Evolutionary conservation across 2,888 invertebrate genomes (phyloP), one percentile per base, ranked within the genome.

Genomic region (Perizoma affinitatum): DNA sequence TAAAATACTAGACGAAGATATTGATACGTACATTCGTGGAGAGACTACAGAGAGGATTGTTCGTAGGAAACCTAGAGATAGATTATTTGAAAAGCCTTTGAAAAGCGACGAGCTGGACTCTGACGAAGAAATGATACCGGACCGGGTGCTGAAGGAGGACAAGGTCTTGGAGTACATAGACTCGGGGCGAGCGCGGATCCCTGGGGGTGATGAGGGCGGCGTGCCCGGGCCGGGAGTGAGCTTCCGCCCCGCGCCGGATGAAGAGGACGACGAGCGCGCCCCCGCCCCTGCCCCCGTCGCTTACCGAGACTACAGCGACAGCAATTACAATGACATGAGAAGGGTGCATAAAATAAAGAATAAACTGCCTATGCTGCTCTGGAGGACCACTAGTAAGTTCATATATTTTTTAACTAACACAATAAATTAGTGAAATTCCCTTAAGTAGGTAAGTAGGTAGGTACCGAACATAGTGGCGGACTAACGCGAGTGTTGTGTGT

Each of bases 401-500:
- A 42, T 42, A 34, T 22, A 22, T 22, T 22, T 22, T 22, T 22
- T 22, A 22, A 22, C 22, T 22, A 22, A 22, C 10, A 47, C 6
- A 47, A 35, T 9, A 11, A 43, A 10, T 10, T n/a, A 22, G 22
- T 22, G 22, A 22, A 22, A 38, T 38, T 38, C 5, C 38, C 38
- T 4, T 38, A 45, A 4, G 38, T 38, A 1, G 7, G 38, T 38
- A 38, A 38, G 38, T 38, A 38, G 38, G 7, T 38, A 5, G 5
- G 7, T 38, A 22, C 22, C 22, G 22, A 22, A 22, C 22, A 22
- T 22, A 22, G 22, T 22, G 22, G 22, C 22, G 22, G 55, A 66
- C 67, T 87, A 89, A 88, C 78, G 58, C 71, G 76, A 78, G 76
- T 78, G 79, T 88, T 88, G 71, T 89, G 78, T 88, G 80, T 88